Evolutionary conservation across 1,140 invertebrate species (phyloP).

Genomic region (Neuroterus valhalla): DNA sequence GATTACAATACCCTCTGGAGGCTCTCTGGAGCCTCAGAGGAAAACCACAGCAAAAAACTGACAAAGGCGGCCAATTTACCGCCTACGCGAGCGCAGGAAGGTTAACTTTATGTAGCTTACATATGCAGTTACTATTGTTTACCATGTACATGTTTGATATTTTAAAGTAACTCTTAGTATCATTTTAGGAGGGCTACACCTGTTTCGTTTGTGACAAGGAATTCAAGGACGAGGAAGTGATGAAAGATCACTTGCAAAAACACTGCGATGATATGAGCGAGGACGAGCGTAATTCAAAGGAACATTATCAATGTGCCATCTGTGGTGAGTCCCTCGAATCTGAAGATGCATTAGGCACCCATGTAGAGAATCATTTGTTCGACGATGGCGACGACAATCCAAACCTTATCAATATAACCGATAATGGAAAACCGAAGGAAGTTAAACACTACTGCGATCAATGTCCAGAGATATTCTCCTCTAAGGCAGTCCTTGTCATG

Average conservation of each 20-base stretch:
- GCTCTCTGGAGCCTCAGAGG: no score
- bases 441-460: slow-evolving; percentile 58
- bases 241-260: slow-evolving; percentile 71
- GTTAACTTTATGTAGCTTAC: no score
- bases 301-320: slow-evolving; percentile 69
- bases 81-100: no score
- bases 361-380: slow-evolving; percentile 67
- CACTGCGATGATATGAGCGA: slow-evolving; percentile 71
- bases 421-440: slow-evolving; percentile 38
- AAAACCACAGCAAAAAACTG: no score
- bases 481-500: slow-evolving; percentile 64
- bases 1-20: no score
- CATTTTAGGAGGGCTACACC: slow-evolving; percentile 44
- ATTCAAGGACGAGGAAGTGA: slow-evolving; percentile 65
- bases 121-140: no score
- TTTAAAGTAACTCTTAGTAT: neutral
- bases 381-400: slow-evolving; percentile 71
- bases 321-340: slow-evolving; percentile 65
- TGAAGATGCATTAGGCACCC: slow-evolving; percentile 62
- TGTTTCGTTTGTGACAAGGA: slow-evolving; percentile 72
- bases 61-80: no score
- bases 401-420: slow-evolving; percentile 63
- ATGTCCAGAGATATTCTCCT: slow-evolving; percentile 60
- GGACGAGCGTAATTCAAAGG: slow-evolving; percentile 59
- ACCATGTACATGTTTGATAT: neutral